phyloP scores from a whole-genome alignment of 2,797 vertebrate species.

The Buceros bicornis region DNA sequence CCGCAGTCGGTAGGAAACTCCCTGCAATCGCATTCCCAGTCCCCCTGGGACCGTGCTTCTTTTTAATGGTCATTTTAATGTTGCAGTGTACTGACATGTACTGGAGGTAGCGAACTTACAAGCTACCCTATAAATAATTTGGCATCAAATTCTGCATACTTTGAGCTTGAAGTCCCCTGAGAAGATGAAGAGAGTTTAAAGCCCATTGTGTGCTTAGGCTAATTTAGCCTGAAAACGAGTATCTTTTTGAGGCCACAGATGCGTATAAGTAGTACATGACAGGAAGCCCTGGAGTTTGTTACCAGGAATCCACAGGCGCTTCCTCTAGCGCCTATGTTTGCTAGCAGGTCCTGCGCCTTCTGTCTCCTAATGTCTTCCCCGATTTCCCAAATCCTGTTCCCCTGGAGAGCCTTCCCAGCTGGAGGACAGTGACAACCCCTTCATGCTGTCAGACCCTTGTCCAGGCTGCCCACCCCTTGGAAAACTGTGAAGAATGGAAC shows the following conservation, averaged over 20 bases:
- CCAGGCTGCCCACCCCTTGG: neutral
- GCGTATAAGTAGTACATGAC: neutral
- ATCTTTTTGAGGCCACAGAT: neutral
- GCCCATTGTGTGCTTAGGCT: neutral
- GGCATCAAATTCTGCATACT: slow-evolving; percentile 67
- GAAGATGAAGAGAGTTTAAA: slow-evolving; percentile 63
- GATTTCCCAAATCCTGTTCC: slow-evolving; percentile 79
- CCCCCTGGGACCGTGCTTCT: slow-evolving; percentile 60
- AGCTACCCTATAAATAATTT: slow-evolving; percentile 73
- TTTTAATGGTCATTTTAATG: slow-evolving; percentile 75
- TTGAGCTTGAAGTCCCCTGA: slow-evolving; percentile 49
- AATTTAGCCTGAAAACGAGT: slow-evolving; percentile 61
- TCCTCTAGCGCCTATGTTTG: slow-evolving; percentile 83
- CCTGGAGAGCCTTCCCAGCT: slow-evolving; percentile 55
- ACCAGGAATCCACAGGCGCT: slow-evolving; percentile 75
- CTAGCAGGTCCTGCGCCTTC: slow-evolving; percentile 80
- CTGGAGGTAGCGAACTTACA: slow-evolving; percentile 66
- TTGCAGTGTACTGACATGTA: slow-evolving; percentile 64
- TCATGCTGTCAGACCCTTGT: slow-evolving; percentile 55
- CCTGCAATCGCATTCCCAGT: neutral
- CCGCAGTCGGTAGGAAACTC: neutral
- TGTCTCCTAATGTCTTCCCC: slow-evolving; percentile 62
- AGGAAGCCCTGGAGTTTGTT: slow-evolving; percentile 78
- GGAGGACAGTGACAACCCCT: slow-evolving; percentile 58
- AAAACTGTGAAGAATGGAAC: neutral